phyloP scores from a whole-genome alignment of 2,113 vertebrate genomes.

The Macquaria ambigua region DNA sequence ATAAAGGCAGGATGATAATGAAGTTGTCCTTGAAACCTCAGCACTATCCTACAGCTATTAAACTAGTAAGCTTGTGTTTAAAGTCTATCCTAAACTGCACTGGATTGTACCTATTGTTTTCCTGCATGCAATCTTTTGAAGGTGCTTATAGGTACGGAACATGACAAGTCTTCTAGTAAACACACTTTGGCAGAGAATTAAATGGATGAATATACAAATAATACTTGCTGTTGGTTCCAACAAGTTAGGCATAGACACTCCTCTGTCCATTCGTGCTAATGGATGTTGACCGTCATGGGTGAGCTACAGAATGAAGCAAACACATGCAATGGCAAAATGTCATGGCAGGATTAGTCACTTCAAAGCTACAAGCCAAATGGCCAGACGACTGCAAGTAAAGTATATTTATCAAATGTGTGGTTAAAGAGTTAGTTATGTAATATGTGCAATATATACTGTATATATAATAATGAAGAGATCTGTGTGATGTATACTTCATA shows the following conservation, averaged over 20 bases:
- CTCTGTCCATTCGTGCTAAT: slow-evolving; percentile 93
- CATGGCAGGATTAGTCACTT: slow-evolving; percentile 22
- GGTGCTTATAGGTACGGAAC: neutral
- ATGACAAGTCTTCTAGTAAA: neutral
- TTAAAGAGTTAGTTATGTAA: slow-evolving; percentile 6
- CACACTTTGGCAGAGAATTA: neutral
- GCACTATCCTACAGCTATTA: neutral
- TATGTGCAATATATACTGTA: too few species aligned
- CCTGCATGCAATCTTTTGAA: neutral
- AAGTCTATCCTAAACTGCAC: neutral
- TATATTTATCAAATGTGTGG: neutral
- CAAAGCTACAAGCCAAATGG: neutral
- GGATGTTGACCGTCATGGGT: slow-evolving; percentile 89
- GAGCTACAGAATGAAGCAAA: slow-evolving; percentile 86
- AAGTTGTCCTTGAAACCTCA: slow-evolving; percentile 4
- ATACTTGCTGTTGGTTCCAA: slow-evolving; percentile 98
- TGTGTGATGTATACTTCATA: neutral
- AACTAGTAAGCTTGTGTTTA: neutral
- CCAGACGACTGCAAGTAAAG: slow-evolving; percentile 4
- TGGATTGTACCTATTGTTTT: neutral
- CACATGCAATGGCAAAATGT: slow-evolving; percentile 73
- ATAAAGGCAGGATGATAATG: neutral
- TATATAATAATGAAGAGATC: neutral
- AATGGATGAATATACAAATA: slow-evolving; percentile 37
- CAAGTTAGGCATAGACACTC: slow-evolving; percentile 99